Conservation (phyloP, 2,797 vertebrate species). For the Eurystomus glaucurus region DNA sequence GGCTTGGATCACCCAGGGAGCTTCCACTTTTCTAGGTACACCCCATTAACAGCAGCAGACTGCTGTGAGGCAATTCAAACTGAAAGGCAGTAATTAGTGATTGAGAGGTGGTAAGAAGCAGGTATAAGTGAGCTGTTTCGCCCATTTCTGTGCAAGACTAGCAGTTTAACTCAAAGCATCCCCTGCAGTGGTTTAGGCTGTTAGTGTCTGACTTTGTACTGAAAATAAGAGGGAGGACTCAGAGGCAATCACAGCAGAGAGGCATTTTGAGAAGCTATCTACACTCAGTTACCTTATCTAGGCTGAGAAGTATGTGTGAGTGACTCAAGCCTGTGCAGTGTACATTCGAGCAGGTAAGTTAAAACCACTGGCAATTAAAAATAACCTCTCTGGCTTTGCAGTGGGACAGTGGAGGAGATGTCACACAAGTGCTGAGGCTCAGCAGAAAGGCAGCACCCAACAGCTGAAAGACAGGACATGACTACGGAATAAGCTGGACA, state of each 20-base stretch:
- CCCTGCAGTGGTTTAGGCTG: slow-evolving; percentile 58
- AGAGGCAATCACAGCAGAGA: neutral
- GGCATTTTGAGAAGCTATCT: slow-evolving; percentile 23
- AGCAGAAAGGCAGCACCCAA: neutral
- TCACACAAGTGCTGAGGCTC: neutral
- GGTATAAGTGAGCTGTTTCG: slow-evolving; percentile 12
- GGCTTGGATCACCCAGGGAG: neutral
- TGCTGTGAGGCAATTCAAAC: neutral
- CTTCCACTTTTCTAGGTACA: rapidly evolving
- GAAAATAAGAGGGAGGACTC: slow-evolving; percentile 24
- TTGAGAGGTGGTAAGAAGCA: neutral
- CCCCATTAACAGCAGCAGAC: neutral
- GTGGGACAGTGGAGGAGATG: neutral
- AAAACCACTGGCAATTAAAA: slow-evolving; percentile 25
- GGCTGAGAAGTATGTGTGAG: neutral
- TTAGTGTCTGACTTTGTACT: slow-evolving; percentile 42
- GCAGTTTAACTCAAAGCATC: slow-evolving; percentile 63
- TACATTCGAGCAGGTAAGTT: neutral
- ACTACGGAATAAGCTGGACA: neutral
- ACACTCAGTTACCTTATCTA: neutral
- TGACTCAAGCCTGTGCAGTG: neutral
- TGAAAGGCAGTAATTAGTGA: neutral
- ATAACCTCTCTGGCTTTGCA: neutral
- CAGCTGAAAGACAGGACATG: neutral
- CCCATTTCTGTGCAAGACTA: slow-evolving; percentile 33